Conservation (phyloP, 2,888 invertebrate species). For the Hoplodrina ambigua region DNA sequence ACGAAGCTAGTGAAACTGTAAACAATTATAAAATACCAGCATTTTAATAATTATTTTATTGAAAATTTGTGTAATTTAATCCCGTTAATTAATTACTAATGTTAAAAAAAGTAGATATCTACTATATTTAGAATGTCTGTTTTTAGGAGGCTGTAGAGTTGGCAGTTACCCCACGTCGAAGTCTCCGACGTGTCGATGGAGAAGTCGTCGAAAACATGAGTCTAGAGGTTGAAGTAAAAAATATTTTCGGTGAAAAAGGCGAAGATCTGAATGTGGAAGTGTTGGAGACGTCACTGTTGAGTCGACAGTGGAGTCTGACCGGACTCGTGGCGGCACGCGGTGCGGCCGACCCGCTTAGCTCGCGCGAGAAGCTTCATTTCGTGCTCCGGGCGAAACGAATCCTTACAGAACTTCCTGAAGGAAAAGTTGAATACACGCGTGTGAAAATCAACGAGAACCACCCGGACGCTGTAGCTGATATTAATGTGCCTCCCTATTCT, state of each 20-base stretch:
- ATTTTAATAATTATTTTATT: neutral
- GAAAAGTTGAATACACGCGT: constrained; percentile 76
- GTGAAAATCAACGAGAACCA: constrained; percentile 76
- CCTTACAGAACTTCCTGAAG: constrained; percentile 68
- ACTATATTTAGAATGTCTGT: constrained; percentile 2
- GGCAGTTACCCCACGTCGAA: constrained; percentile 88
- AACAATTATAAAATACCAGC: neutral
- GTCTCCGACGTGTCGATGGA: constrained; percentile 79
- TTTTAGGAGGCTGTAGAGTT: constrained; percentile 90
- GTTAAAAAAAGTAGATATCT: too few species aligned
- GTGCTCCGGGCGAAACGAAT: constrained; percentile 81
- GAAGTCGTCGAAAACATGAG: constrained; percentile 90
- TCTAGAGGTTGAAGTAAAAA: constrained; percentile 92
- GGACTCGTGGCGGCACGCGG: constrained; percentile 78
- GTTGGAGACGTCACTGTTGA: constrained; percentile 91
- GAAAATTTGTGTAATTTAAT: neutral
- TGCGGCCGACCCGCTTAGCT: constrained; percentile 71
- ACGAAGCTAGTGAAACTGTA: neutral
- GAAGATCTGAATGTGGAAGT: constrained; percentile 90
- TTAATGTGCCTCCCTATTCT: constrained; percentile 76
- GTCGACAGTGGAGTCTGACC: constrained; percentile 91
- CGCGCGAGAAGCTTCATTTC: constrained; percentile 83
- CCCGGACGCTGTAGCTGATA: constrained; percentile 70
- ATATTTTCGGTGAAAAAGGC: constrained; percentile 92
- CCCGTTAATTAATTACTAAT: too few species aligned